These are phyloP conservation scores for Biston stratarius DNA, from an alignment of 2,888 invertebrate species.

Conservation along the genomic window DNA sequence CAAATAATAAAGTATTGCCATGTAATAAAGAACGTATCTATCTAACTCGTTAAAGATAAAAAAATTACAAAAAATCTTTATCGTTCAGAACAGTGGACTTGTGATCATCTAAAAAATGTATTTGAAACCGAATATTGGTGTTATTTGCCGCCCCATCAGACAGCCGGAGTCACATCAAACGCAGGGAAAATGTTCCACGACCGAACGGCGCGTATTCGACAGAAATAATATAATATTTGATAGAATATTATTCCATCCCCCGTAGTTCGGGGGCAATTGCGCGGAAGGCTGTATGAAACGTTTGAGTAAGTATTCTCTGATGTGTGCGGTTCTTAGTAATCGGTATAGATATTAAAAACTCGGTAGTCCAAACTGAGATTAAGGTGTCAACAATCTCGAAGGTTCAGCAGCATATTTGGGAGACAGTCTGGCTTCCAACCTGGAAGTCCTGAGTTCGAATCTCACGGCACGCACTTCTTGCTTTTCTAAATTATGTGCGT, in stretches of 20 bases:
- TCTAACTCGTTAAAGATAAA: neutral
- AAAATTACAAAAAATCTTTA: slow-evolving; percentile 1
- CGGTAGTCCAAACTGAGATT: neutral
- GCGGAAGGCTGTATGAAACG: slow-evolving; percentile 40
- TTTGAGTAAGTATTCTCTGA: slow-evolving; percentile 26
- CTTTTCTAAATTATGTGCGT: too few species aligned
- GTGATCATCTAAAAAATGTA: slow-evolving; percentile 36
- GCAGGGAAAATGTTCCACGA: slow-evolving; percentile 55
- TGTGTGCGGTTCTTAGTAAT: slow-evolving; percentile 5
- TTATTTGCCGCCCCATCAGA: slow-evolving; percentile 51
- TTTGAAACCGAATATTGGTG: slow-evolving; percentile 41
- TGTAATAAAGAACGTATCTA: too few species aligned
- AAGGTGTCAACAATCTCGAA: too few species aligned
- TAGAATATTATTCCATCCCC: slow-evolving; percentile 31
- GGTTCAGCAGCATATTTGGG: too few species aligned
- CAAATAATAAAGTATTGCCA: too few species aligned
- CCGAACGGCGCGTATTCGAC: slow-evolving; percentile 35
- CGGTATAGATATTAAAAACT: neutral
- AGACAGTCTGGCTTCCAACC: too few species aligned
- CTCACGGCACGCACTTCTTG: too few species aligned
- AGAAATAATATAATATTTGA: slow-evolving; percentile 29
- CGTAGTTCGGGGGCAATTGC: slow-evolving; percentile 35
- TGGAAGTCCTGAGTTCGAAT: too few species aligned
- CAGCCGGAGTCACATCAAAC: slow-evolving; percentile 50
- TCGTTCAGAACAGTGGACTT: slow-evolving; percentile 5